Conservation (phyloP, 2,797 vertebrate genomes). For the Danio choprae region DNA sequence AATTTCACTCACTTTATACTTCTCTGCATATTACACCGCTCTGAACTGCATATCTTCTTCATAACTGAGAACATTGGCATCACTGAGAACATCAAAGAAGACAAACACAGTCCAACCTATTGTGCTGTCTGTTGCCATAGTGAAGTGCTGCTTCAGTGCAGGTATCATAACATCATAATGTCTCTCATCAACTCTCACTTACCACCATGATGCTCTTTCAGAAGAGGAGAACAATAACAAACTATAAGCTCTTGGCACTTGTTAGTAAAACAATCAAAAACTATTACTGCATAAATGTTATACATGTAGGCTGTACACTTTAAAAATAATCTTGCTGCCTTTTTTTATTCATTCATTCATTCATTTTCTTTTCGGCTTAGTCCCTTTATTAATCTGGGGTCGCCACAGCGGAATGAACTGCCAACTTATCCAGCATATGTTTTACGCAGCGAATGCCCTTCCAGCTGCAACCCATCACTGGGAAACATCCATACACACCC, state of each 20-base stretch:
- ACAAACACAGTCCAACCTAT: conserved; percentile 41
- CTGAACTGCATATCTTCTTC: neutral
- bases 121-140: conserved; percentile 34
- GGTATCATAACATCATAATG: conserved; percentile 35
- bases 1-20: neutral
- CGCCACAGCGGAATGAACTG: too few species aligned
- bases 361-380: too few species aligned
- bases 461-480: too few species aligned
- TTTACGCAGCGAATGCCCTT: too few species aligned
- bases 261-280: conserved; percentile 2
- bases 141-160: conserved; percentile 41
- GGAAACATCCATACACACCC: too few species aligned
- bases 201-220: conserved; percentile 38
- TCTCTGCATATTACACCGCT: neutral
- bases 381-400: too few species aligned
- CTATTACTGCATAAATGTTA: neutral
- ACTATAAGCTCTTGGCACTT: conserved; percentile 19
- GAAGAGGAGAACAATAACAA: conserved; percentile 35
- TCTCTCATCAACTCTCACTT: conserved; percentile 37
- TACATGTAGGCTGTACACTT: neutral
- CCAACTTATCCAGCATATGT: too few species aligned
- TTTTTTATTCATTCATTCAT: too few species aligned
- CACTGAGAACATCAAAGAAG: conserved; percentile 27
- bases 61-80: conserved; percentile 17
- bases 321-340: too few species aligned